These are phyloP conservation scores for Ophion obscuratus DNA, from an alignment of 2,888 invertebrate genomes.

Conservation along the genomic window DNA sequence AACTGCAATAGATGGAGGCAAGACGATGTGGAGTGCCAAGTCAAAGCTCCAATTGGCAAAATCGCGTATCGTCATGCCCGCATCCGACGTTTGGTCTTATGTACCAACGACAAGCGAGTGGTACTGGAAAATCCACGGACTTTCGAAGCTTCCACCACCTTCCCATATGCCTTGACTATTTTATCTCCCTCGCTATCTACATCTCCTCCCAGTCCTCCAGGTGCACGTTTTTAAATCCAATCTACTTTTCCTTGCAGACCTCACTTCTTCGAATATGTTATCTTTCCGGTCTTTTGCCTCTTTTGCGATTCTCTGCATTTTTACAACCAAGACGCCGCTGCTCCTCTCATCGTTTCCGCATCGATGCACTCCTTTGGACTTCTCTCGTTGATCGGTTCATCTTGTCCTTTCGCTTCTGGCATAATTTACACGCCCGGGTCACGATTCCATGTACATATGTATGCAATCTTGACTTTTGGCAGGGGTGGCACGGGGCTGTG, in stretches of 20 bases:
- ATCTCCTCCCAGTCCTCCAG: constrained; percentile 29
- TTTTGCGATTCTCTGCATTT: constrained; percentile 6
- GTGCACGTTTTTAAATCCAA: constrained; percentile 40
- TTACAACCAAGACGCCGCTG: not conserved
- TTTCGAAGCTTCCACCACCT: constrained; percentile 39
- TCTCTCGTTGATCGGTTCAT: constrained; percentile 18
- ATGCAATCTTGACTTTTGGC: not conserved
- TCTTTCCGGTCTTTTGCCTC: not conserved
- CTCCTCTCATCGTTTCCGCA: constrained; percentile 52
- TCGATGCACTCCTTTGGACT: constrained; percentile 48
- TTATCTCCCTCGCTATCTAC: constrained; percentile 34
- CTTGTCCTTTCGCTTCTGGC: not conserved
- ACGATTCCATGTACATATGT: not conserved
- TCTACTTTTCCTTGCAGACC: constrained; percentile 5
- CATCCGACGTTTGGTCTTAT: constrained; percentile 44
- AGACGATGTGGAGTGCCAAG: constrained; percentile 66
- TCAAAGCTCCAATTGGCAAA: constrained; percentile 78
- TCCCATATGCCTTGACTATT: constrained; percentile 1
- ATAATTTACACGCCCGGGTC: not conserved
- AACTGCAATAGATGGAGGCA: constrained; percentile 24
- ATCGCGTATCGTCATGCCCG: constrained; percentile 78
- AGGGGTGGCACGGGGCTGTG: constrained; percentile 15
- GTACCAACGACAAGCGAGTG: constrained; percentile 48
- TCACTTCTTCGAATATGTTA: not conserved
- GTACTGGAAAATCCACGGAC: constrained; percentile 46